Evolutionary conservation across 2,113 vertebrate species (phyloP), one percentile per base, ranked within the genome.

Genomic region (Thamnophis sirtalis): DNA sequence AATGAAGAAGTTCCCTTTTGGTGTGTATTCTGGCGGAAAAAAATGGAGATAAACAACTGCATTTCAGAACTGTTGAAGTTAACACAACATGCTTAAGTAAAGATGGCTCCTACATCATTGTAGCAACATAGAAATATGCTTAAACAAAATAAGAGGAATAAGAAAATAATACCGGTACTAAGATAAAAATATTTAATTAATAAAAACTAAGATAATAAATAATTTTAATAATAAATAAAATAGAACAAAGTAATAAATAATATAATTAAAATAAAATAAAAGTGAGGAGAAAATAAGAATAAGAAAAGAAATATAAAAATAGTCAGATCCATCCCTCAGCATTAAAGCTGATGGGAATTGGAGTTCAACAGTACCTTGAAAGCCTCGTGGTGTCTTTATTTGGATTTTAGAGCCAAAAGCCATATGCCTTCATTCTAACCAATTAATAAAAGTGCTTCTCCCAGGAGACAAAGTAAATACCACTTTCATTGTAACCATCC

Each of bases 361-460:
- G 73, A 80, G 2, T 19, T 80, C 73, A 80, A 21, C 7, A 43
- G 7, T 38, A 80, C 38, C 33, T 43, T 80, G 33, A 43, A 80
- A 21, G 73, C 24, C 49, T 22, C 10, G 7, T 50, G 26, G 26
- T 85, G 10, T 53, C 28, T 87, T 87, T 22, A 33, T 17, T 28
- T 55, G 51, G 10, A 33, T 53, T 54, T 4, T 4, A 43, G 1
- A 19, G 13, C 24, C 86, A 87, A 89, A 92, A 68, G 91, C 90
- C 94, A 92, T 91, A 95, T 92, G 86, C 92, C 88, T 92, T 38
- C 56, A 92, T 94, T 58, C 87, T 26, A 89, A 56, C 92, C 89
- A 88, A 92, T 96, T 96, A 97, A 96, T 87, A 96, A 97, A 97
- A 96, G 94, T 92, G 94, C 91, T 94, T 92, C 95, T 97, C 92